Percentiles rank a stretch among this genome's conserved stretches.
These are phyloP conservation scores for Galaxias olidus DNA, from an alignment of 2,797 vertebrate genomes.

Conservation along the genomic window DNA sequence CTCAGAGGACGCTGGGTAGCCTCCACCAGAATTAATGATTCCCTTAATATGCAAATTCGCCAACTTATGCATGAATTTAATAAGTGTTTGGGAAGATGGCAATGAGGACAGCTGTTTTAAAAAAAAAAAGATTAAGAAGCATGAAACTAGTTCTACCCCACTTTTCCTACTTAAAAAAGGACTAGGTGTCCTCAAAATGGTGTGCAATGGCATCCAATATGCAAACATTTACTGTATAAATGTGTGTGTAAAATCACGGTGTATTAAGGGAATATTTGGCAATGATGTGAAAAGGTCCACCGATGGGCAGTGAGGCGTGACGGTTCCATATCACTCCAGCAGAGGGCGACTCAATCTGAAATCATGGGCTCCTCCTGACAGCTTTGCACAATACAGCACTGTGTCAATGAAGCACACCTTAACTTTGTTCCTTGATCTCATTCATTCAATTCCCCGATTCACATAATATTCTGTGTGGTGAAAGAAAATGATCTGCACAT, in stretches of 20 bases:
- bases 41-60: conserved; percentile 62
- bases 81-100: conserved; percentile 37
- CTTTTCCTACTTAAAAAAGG: no score
- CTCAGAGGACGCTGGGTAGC: conserved; percentile 39
- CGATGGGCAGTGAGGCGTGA: not conserved
- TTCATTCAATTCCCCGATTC: no score
- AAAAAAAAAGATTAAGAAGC: not conserved
- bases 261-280: not conserved
- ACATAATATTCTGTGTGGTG: no score
- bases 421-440: no score
- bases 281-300: not conserved
- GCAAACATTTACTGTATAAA: not conserved
- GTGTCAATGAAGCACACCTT: no score
- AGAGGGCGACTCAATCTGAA: conserved; percentile 61
- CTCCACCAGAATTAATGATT: conserved; percentile 47
- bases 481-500: no score
- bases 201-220: not conserved
- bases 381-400: not conserved
- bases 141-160: no score
- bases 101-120: conserved; percentile 25
- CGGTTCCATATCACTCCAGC: conserved; percentile 51
- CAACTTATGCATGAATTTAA: conserved; percentile 48
- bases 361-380: not conserved
- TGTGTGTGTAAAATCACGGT: no score
- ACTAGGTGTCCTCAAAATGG: no score